A percentile compares a stretch with the other conserved stretches of the same genome.
phyloP scores from a whole-genome alignment of 2,888 invertebrate genomes.

The Linnaemya tessellans region DNA sequence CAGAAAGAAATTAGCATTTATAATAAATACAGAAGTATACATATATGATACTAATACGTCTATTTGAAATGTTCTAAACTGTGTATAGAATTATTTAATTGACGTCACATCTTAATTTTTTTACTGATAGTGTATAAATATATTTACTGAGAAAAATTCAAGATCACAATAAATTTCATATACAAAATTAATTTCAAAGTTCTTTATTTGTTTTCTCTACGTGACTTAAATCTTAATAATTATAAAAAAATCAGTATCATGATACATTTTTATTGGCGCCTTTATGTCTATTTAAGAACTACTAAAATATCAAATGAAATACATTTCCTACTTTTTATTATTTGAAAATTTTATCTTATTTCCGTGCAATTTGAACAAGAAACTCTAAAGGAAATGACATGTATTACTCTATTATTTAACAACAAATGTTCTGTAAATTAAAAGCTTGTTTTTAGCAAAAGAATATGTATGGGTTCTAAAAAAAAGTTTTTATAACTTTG shows the following conservation, averaged over 20 bases:
- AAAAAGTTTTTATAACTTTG: too few relatives aligned
- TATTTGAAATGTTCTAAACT: conserved; percentile 12
- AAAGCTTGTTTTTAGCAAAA: too few relatives aligned
- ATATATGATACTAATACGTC: neutral
- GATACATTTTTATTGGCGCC: conserved; percentile 32
- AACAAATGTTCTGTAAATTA: too few relatives aligned
- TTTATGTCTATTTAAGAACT: conserved; percentile 17
- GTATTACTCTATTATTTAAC: too few relatives aligned
- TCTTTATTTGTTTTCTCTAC: neutral
- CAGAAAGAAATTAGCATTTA: conserved; percentile 24
- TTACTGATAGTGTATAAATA: neutral
- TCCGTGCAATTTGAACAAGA: too few relatives aligned
- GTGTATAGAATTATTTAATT: conserved; percentile 1
- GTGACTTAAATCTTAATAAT: neutral
- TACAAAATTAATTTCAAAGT: conserved; percentile 13
- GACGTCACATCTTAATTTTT: conserved; percentile 30
- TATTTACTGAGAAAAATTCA: neutral
- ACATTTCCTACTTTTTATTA: neutral
- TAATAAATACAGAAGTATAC: neutral
- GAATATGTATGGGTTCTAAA: too few relatives aligned
- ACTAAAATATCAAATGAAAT: neutral
- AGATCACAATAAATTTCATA: conserved; percentile 19
- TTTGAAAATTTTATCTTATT: too few relatives aligned
- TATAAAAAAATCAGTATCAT: neutral
- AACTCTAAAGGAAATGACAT: too few relatives aligned